A percentile compares a stretch with the other conserved stretches of the same genome.
These are phyloP conservation scores for Hucho hucho DNA, from an alignment of 2,113 vertebrate genomes.

Conservation along the genomic window DNA sequence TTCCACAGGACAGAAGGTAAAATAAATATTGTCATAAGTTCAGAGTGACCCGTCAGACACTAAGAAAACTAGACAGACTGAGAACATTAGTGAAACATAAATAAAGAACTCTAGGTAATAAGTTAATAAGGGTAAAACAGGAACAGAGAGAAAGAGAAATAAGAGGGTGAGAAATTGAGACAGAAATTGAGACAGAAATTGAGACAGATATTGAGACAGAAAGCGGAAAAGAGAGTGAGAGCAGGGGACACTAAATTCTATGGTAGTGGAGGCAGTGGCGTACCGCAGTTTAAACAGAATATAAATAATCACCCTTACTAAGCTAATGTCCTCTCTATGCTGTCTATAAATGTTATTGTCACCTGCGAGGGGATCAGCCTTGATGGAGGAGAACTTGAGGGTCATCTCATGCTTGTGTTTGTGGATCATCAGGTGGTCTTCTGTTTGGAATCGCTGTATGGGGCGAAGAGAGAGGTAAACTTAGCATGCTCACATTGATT, in stretches of 20 bases:
- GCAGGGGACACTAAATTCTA: neutral
- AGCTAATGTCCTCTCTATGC: neutral
- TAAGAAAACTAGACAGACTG: conserved; percentile 16
- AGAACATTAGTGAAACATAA: conserved; percentile 16
- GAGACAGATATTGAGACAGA: neutral
- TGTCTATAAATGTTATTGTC: conserved; percentile 18
- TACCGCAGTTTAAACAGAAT: no score
- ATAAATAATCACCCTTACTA: neutral
- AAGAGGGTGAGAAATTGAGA: neutral
- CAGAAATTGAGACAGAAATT: neutral
- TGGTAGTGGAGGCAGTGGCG: neutral
- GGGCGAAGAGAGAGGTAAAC: conserved; percentile 60
- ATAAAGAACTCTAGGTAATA: neutral
- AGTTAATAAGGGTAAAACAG: neutral
- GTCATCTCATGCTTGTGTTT: conserved; percentile 99
- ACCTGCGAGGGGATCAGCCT: conserved; percentile 95
- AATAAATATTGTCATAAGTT: conserved; percentile 23
- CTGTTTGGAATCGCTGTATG: conserved; percentile 90
- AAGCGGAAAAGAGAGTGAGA: neutral
- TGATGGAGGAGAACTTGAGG: conserved; percentile 94
- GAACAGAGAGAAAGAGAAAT: neutral
- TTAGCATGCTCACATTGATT: neutral
- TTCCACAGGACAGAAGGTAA: conserved; percentile 7
- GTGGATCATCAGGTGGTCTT: conserved; percentile 98
- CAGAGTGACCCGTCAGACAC: conserved; percentile 11